Base-by-base conservation (phyloP, 2,113 vertebrate species). In the Petaurus breviceps region DNA sequence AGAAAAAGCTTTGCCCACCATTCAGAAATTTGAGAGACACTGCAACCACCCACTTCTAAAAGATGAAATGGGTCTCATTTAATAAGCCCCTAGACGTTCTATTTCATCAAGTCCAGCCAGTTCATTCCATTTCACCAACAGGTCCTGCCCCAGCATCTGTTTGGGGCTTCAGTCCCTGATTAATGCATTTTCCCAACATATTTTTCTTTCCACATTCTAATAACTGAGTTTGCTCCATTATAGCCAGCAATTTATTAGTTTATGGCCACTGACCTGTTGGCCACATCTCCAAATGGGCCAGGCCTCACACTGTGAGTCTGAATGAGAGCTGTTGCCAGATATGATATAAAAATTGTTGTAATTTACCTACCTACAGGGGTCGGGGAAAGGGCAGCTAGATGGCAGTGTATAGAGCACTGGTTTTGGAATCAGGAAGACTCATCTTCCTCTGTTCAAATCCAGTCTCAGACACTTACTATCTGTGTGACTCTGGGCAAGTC, bases 11-110 rank as follows among this genome's bases (percentile, higher is more conserved):
- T 84, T 84, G 16, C 68, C 68, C n/a, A 84, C 68, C 68, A 84
- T 43, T 84, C 68, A 84, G n/a, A 84, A 84, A 84, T 84, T 92
- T 94, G 51, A 49, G 91, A 37, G 77, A 93, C 23, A 68, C 51
- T 1, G 22, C 3, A 57, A 26, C 10, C 22, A 22, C 16, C 47
- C 50, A 92, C 43, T 57, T 43, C 28, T 19, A 23, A 16, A 52
- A 47, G 26, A 8, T 24, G 23, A 3, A 31, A 28, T n/a, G 31
- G 25, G 46, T 77, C 12, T 92, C 51, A 89, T 51, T 50, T 26
- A 51, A 46, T 14, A 47, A 23, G 43, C 25, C 3, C 2, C 51
- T 52, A 52, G 47, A 43, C 19, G 43, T 84, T 23, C 22, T 43
- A 84, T 22, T 19, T 84, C 43, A 43, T 43, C n/a, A 43, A 43